Percentiles rank a stretch among this genome's conserved stretches.
These are phyloP conservation scores for Cantharis lateralis DNA, from an alignment of 2,888 invertebrate genomes.

Conservation along the genomic window DNA sequence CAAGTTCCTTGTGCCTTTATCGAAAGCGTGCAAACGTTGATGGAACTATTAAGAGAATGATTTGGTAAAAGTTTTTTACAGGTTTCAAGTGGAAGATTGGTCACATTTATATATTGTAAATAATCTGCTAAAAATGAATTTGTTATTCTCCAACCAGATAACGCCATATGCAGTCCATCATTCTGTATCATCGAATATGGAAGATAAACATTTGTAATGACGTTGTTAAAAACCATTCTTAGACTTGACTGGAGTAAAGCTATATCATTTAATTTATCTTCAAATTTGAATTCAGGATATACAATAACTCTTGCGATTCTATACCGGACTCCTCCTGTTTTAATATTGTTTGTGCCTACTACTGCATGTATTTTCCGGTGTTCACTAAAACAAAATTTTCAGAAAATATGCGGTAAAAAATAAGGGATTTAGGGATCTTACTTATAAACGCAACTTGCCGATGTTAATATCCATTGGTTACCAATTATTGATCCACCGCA, in stretches of 20 bases:
- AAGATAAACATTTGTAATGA: neutral
- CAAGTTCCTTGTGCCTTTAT: neutral
- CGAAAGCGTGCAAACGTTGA: neutral
- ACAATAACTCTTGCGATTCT: neutral
- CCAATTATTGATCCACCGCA: slow-evolving; percentile 59
- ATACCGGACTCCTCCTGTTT: neutral
- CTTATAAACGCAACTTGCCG: slow-evolving; percentile 58
- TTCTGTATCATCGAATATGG: neutral
- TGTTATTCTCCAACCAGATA: neutral
- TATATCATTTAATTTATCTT: neutral
- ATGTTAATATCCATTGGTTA: slow-evolving; percentile 53
- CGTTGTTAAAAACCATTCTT: neutral
- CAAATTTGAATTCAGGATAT: neutral
- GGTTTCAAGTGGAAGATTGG: neutral
- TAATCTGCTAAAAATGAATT: neutral
- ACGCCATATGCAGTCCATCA: neutral
- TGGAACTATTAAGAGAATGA: neutral
- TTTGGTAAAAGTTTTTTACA: neutral
- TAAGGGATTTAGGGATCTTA: too few relatives aligned
- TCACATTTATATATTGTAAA: neutral
- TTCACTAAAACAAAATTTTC: too few relatives aligned
- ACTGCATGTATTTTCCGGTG: neutral
- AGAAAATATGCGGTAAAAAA: too few relatives aligned
- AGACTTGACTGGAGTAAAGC: too few relatives aligned
- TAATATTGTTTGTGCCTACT: neutral